Evolutionary conservation across 1,140 invertebrate genomes (phyloP).

Genomic region (Belonocnema kinseyi): DNA sequence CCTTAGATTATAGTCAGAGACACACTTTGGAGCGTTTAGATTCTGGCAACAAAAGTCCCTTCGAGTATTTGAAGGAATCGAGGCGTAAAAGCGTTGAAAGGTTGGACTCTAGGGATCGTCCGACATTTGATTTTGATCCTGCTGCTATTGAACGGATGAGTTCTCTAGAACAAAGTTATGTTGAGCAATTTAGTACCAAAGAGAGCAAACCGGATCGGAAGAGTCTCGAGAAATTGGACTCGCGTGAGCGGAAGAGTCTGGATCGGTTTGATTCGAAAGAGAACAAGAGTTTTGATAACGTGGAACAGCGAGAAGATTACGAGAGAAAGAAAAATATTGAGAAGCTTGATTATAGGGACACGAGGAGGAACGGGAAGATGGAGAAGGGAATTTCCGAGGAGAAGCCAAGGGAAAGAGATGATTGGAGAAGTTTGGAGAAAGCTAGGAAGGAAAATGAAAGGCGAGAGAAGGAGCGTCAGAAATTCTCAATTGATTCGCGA

Average conservation of each 20-base stretch:
- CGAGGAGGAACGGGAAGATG: conserved; percentile 40
- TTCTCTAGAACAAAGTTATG: conserved; percentile 43
- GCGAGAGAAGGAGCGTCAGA: conserved; percentile 65
- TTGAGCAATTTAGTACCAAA: conserved; percentile 43
- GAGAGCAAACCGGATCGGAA: conserved; percentile 42
- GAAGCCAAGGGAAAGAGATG: conserved; percentile 67
- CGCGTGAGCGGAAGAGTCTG: conserved; percentile 50
- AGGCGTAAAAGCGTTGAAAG: conserved; percentile 67
- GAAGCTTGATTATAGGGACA: conserved; percentile 52
- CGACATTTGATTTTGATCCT: conserved; percentile 68
- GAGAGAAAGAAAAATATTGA: conserved; percentile 50
- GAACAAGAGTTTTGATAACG: conserved; percentile 60
- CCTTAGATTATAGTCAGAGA: conserved; percentile 58
- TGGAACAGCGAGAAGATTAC: conserved; percentile 36
- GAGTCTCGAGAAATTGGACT: conserved; percentile 51
- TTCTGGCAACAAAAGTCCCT: conserved; percentile 51
- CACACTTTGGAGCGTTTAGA: conserved; percentile 67
- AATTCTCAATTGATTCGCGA: conserved; percentile 63
- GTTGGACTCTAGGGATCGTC: conserved; percentile 60
- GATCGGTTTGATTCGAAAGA: conserved; percentile 62
- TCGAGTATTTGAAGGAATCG: conserved; percentile 56
- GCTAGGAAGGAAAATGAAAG: conserved; percentile 68
- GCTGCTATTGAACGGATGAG: conserved; percentile 63
- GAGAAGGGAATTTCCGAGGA: conserved; percentile 59
- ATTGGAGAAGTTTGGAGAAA: conserved; percentile 70